Conservation (phyloP, 1,140 invertebrate species). For the Drosophila burlai region DNA sequence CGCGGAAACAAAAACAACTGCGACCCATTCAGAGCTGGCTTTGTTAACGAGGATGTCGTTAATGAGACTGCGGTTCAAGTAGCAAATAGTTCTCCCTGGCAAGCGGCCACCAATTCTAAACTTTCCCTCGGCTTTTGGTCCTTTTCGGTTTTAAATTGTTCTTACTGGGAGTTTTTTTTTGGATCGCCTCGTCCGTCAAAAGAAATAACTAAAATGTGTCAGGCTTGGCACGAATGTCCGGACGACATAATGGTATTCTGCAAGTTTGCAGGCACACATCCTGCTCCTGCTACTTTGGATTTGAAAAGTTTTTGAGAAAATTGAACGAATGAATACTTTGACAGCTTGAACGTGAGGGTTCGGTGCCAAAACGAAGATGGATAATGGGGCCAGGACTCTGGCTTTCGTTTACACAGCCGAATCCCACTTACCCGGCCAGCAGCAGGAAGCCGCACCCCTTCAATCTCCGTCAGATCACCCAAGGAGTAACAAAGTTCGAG, state of each 20-base stretch:
- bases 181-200: neutral
- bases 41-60: constrained; percentile 57
- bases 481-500: too few species aligned
- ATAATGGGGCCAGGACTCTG: constrained; percentile 3
- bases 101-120: constrained; percentile 21
- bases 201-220: constrained; percentile 16
- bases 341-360: constrained; percentile 39
- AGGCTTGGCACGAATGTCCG: constrained; percentile 9
- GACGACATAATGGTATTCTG: constrained; percentile 39
- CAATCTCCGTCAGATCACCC: neutral
- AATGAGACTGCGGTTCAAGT: constrained; percentile 48
- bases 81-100: constrained; percentile 26
- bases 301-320: constrained; percentile 48
- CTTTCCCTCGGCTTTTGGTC: constrained; percentile 3
- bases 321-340: constrained; percentile 45
- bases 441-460: neutral
- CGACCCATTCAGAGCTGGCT: constrained; percentile 48
- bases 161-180: neutral
- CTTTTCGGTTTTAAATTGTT: constrained; percentile 17
- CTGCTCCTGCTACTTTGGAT: constrained; percentile 12
- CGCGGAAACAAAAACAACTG: constrained; percentile 37
- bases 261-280: constrained; percentile 39
- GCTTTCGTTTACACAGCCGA: neutral
- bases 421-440: neutral
- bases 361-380: constrained; percentile 22